Conservation (phyloP, 2,888 invertebrate genomes). For the Lucinisca nassula region DNA sequence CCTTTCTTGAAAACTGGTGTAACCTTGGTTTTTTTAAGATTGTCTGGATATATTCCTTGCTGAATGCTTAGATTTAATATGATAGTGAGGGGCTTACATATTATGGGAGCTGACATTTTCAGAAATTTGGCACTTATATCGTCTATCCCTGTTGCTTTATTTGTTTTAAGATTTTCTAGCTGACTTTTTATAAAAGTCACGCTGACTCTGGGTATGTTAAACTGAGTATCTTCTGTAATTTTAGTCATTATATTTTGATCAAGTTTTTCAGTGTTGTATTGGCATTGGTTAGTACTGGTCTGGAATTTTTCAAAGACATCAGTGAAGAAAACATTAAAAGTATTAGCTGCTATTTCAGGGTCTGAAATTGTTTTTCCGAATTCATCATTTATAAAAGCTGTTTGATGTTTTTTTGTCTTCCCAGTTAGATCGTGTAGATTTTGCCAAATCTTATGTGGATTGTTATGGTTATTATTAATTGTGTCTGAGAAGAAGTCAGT, state of each 20-base stretch:
- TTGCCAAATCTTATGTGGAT: no score
- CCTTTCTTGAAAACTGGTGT: no score
- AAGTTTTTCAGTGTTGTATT: not conserved
- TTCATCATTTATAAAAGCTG: not conserved
- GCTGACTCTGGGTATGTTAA: not conserved
- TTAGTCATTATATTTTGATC: not conserved
- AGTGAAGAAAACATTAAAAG: not conserved
- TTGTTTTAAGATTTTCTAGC: no score
- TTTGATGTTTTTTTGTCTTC: not conserved
- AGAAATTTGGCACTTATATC: not conserved
- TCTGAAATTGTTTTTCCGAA: not conserved
- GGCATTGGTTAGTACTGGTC: not conserved
- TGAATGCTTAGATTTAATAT: no score
- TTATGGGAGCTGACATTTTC: no score
- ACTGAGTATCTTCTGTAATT: not conserved
- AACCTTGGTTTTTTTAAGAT: not conserved
- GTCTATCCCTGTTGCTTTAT: not conserved
- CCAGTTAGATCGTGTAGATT: no score
- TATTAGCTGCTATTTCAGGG: not conserved
- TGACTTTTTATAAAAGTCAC: not conserved
- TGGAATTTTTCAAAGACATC: not conserved
- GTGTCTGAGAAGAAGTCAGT: no score
- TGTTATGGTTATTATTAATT: not conserved
- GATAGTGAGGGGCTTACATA: not conserved
- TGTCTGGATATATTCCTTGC: no score